Conservation (phyloP, 2,888 invertebrate genomes). For the Hydraecia micacea region DNA sequence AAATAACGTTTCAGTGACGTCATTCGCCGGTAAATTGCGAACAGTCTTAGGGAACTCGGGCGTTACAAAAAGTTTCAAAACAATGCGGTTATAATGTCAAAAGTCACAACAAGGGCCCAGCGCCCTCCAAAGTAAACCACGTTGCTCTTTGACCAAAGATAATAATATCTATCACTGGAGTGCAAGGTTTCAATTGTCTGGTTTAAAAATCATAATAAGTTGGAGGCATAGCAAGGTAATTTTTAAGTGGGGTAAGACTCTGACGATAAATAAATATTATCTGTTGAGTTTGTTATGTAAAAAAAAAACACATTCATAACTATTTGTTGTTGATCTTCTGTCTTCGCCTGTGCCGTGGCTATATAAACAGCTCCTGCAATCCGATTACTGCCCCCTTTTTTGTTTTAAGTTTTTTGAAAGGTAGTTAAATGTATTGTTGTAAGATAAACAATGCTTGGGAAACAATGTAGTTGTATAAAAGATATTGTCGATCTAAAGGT, state of each 20-base stretch:
- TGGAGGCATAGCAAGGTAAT: background rate
- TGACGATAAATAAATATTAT: too few species aligned
- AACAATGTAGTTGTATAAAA: background rate
- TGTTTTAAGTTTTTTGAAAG: constrained; percentile 32
- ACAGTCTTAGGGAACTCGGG: too few species aligned
- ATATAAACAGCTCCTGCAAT: constrained; percentile 53
- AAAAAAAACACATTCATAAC: too few species aligned
- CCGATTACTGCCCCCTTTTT: constrained; percentile 47
- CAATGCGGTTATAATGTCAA: too few species aligned
- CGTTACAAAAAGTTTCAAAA: too few species aligned
- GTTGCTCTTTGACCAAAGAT: background rate
- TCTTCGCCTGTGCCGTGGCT: background rate
- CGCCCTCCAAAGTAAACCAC: too few species aligned
- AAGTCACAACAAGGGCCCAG: background rate
- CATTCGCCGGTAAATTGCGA: background rate
- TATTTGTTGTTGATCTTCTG: background rate
- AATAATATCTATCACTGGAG: background rate
- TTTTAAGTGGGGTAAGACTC: background rate
- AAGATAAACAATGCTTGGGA: constrained; percentile 20
- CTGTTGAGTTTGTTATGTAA: too few species aligned
- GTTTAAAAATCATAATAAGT: background rate
- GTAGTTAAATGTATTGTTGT: constrained; percentile 45
- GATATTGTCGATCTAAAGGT: background rate
- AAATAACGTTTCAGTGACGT: background rate
- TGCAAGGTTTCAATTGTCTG: background rate